These are phyloP conservation scores for Tribolium freemani DNA, from an alignment of 2,888 invertebrate genomes.

Conservation along the genomic window DNA sequence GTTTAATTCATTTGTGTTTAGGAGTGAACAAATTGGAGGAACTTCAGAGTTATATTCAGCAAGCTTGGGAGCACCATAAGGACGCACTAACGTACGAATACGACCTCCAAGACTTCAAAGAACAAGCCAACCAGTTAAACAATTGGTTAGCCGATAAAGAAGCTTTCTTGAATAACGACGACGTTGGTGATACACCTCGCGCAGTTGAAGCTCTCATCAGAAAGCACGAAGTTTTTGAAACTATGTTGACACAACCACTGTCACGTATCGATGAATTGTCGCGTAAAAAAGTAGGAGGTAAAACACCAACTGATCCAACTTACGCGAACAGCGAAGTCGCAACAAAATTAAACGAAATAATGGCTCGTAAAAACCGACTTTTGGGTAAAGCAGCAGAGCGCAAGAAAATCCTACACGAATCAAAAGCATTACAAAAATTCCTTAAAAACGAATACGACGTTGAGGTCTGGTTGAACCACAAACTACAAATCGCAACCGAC, in stretches of 20 bases:
- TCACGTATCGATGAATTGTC: constrained; percentile 78
- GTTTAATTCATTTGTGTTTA: neutral
- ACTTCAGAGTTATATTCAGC: constrained; percentile 79
- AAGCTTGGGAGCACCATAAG: constrained; percentile 87
- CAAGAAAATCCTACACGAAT: constrained; percentile 83
- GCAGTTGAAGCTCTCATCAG: constrained; percentile 90
- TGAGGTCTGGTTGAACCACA: constrained; percentile 93
- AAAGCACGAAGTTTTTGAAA: constrained; percentile 94
- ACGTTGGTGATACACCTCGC: constrained; percentile 84
- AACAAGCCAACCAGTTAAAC: constrained; percentile 91
- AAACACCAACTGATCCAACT: constrained; percentile 74
- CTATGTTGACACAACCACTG: constrained; percentile 85
- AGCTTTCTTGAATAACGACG: constrained; percentile 96
- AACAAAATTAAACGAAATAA: constrained; percentile 76
- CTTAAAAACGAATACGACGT: constrained; percentile 88
- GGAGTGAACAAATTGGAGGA: constrained; percentile 79
- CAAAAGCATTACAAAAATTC: constrained; percentile 91
- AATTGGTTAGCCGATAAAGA: constrained; percentile 96
- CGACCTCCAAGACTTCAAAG: constrained; percentile 86
- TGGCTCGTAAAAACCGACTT: constrained; percentile 78
- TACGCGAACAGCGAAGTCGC: constrained; percentile 78
- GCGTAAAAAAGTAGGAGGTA: constrained; percentile 50
- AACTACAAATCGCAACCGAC: constrained; percentile 92
- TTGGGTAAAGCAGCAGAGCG: constrained; percentile 77
- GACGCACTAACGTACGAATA: constrained; percentile 86